Evolutionary conservation across 2,797 vertebrate genomes (phyloP), one percentile per base, ranked within the genome.

Genomic region (Melanotaenia nigrans): DNA sequence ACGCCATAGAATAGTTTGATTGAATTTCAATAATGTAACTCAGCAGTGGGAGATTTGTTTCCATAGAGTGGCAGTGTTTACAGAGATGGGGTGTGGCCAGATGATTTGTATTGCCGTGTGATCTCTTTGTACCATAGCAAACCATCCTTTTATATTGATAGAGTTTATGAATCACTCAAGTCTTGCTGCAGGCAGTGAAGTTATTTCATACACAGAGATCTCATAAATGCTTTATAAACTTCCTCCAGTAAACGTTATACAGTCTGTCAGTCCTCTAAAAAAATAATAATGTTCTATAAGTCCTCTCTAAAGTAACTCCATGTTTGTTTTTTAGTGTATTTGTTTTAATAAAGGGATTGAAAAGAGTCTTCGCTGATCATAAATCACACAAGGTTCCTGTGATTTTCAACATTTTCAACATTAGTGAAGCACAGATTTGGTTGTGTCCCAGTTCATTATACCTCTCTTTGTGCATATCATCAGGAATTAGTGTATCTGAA

Each of bases 1-100:
- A 62, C 78, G 70, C 53, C 49, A 60, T 61, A 59, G 67, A 82
- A 81, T 72, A 79, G 73, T 86, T 84, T 84, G 86, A 91, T 81
- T 87, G 64, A 84, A 79, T 84, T 84, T 71, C 70, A 78, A 75
- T 77, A 84, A 84, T 81, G 73, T 65, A 71, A 66, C 80, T 78
- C 55, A 57, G 56, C 40, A 45, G 51, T 54, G 47, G 30, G 22
- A 58, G 56, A 61, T 83, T 76, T 80, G 61, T 67, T 71, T 68
- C 56, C 18, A 32, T 9, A 32, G 22, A 67, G 68, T 75, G 28
- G 68, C 8, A 5, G 58, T 77, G 35, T 89, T 71, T 82, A 73
- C 7, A 3, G 13, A 11, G 42, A 36, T 36, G 12, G 33, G 25
- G 56, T 20, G 10, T 62, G 16, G 45, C 7, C 58, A 30, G 25